Evolutionary conservation across 2,888 invertebrate genomes (phyloP), one percentile per base, ranked within the genome.

Genomic region (Cheilosia scutellata): DNA sequence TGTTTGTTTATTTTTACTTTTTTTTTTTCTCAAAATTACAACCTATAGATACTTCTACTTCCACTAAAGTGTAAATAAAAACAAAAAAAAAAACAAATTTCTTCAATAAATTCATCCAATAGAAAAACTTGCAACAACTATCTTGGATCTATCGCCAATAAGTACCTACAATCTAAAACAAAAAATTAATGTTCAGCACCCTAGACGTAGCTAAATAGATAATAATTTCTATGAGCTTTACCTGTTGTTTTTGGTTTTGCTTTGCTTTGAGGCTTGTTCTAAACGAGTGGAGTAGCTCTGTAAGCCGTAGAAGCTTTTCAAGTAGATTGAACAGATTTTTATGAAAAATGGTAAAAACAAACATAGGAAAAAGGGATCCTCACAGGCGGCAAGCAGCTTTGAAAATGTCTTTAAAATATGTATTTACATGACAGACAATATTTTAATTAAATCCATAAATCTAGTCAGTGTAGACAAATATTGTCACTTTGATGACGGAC

Each of bases 21-120:
- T 72, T 68, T 75, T 70, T 65, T 62, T 75, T 58, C 58, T 62
- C 70, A 63, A 76, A 77, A 63, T 68, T 70, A 71, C 51, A 60
- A 72, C 53, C 63, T 84, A 60, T 84, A 84, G 84, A 84, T 80
- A 84, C 83, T 70, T 71, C 82, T 82, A 76, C 82, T 80, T 84
- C 84, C 75, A 84, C 84, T 80, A 84, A 84, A 80, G 84, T 84
- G 84, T 84, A 84, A 84, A 84, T 80, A 80, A 60, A 68, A 53
- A 25, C 33, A 74, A 70, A 75, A 65, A 82, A 66, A 57, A 78
- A 78, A 70, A 53, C 62, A 68, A 78, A 74, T 51, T 70, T 80
- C 62, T 60, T 57, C 68, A 79, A 83, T 74, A 76, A 55, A 62
- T 76, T 70, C 76, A 82, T 70, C 53, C 63, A 79, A 60, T 72